Percentiles rank a stretch among this genome's conserved stretches.
phyloP scores from a whole-genome alignment of 2,797 vertebrate genomes.

The Steatocranus sp. region DNA sequence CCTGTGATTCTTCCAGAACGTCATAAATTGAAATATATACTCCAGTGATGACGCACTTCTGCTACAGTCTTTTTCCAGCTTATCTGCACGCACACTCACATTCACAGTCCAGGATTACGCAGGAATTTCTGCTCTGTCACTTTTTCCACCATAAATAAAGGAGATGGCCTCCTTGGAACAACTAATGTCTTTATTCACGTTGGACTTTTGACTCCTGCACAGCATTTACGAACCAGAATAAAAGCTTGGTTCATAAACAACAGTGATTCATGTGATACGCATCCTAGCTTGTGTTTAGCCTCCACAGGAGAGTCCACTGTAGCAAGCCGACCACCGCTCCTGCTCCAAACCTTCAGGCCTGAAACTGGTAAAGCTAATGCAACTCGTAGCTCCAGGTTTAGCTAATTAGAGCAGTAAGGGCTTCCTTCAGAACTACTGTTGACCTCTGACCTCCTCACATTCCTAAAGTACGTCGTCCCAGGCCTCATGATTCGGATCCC shows the following conservation, averaged over 20 bases:
- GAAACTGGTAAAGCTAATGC: background rate
- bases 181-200: background rate
- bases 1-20: background rate
- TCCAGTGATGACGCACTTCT: background rate
- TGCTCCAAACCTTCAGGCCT: background rate
- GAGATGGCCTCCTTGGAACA: background rate
- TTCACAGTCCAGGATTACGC: background rate
- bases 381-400: background rate
- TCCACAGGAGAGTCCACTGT: background rate
- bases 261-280: background rate
- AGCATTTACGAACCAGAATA: background rate
- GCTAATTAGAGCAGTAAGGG: conserved; percentile 19
- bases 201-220: background rate
- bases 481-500: conserved; percentile 1
- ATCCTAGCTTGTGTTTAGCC: background rate
- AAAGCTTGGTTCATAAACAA: background rate
- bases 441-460: conserved; percentile 40
- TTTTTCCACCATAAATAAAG: background rate
- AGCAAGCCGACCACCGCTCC: background rate
- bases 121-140: background rate
- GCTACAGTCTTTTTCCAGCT: background rate
- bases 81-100: background rate
- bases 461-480: conserved; percentile 20
- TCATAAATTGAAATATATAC: background rate
- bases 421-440: conserved; percentile 11